A percentile compares a stretch with the other conserved stretches of the same genome.
Conservation (phyloP, 2,797 vertebrate genomes). For the Gorsachius magnificus region DNA sequence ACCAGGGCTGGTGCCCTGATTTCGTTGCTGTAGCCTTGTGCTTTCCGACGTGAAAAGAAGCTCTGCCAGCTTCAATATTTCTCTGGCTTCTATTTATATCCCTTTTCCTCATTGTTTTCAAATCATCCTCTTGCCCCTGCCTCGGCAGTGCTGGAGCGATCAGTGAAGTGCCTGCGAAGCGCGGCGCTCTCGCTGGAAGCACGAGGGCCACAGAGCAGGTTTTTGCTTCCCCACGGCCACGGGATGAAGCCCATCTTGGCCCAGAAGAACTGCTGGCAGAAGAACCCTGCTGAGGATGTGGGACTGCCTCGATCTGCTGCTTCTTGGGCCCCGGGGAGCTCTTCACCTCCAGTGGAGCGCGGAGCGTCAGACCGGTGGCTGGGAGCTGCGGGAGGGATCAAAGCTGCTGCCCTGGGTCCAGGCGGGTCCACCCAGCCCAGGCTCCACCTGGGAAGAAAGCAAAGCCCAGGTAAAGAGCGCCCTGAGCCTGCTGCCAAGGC, state of each 20-base stretch:
- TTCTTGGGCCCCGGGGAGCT: background rate
- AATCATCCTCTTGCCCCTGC: background rate
- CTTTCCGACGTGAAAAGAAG: background rate
- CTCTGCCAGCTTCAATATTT: background rate
- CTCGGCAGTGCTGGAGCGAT: background rate
- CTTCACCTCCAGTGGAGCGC: background rate
- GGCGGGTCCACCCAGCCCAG: background rate
- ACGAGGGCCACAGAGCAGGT: background rate
- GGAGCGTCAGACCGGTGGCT: accelerated
- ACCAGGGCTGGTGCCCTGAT: accelerated
- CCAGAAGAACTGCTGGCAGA: background rate
- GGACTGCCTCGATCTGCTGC: background rate
- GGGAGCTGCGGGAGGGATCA: background rate
- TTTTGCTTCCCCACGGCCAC: background rate
- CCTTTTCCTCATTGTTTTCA: background rate
- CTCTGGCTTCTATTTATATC: background rate
- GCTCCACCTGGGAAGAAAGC: background rate
- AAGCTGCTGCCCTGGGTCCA: background rate
- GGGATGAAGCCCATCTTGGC: background rate
- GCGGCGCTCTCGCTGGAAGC: background rate
- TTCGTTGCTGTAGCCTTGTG: background rate
- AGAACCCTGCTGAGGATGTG: background rate
- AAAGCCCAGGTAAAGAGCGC: background rate
- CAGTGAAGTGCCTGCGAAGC: background rate
- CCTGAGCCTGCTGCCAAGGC: accelerated